Conservation (phyloP, 2,113 vertebrate genomes). For the Clinocottus analis region DNA sequence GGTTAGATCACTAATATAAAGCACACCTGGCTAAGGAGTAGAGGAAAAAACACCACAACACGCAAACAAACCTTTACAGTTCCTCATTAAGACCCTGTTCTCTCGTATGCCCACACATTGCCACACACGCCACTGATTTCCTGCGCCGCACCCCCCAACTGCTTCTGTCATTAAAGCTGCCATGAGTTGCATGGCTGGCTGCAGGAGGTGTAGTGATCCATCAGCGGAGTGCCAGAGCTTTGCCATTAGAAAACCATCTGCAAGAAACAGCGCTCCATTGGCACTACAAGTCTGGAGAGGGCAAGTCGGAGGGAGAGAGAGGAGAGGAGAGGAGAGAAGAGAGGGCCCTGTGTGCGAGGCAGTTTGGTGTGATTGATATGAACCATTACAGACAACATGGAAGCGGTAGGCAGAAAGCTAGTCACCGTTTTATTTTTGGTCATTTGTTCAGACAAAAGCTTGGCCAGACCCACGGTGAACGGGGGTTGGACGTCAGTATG, state of each 20-base stretch:
- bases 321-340: slow-evolving; percentile 23
- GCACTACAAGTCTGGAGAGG: slow-evolving; percentile 65
- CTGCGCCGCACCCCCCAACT: slow-evolving; percentile 43
- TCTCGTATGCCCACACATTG: slow-evolving; percentile 45
- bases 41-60: slow-evolving; percentile 17
- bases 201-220: slow-evolving; percentile 75
- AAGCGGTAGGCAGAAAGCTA: slow-evolving; percentile 62
- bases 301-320: slow-evolving; percentile 41
- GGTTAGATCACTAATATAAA: slow-evolving; percentile 4
- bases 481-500: slow-evolving; percentile 18
- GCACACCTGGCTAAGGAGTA: slow-evolving; percentile 4
- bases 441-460: slow-evolving; percentile 69
- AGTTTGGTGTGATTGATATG: slow-evolving; percentile 78
- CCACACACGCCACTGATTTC: slow-evolving; percentile 52
- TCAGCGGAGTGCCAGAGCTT: slow-evolving; percentile 67
- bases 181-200: slow-evolving; percentile 71
- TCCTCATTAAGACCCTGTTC: slow-evolving; percentile 55
- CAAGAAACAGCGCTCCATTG: slow-evolving; percentile 74
- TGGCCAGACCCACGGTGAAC: slow-evolving; percentile 32
- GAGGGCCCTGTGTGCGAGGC: slow-evolving; percentile 48
- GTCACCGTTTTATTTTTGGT: slow-evolving; percentile 71
- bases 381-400: slow-evolving; percentile 76
- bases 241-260: slow-evolving; percentile 81
- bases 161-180: slow-evolving; percentile 73
- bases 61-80: slow-evolving; percentile 39